Evolutionary conservation across 2,113 vertebrate genomes (phyloP).

Genomic region (Sphaerodactylus townsendi): DNA sequence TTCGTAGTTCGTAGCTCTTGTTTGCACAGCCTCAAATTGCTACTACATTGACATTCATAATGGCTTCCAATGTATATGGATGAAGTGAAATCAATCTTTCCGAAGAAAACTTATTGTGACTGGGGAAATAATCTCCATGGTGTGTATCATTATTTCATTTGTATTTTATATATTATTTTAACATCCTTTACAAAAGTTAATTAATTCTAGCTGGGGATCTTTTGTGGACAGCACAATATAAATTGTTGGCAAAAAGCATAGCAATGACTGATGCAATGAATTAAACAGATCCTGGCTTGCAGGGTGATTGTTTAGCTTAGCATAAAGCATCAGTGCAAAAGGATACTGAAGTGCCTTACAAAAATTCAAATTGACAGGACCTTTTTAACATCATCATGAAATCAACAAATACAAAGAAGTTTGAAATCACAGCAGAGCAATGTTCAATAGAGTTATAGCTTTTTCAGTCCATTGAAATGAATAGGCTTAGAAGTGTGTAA

Average conservation of each 20-base stretch:
- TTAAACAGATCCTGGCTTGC: background rate
- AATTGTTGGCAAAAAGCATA: background rate
- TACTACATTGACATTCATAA: background rate
- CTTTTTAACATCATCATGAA: background rate
- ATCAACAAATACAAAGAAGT: background rate
- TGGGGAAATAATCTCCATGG: background rate
- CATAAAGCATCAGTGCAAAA: background rate
- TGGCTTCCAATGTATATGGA: constrained; percentile 3
- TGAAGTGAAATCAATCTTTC: constrained; percentile 9
- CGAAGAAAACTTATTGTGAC: constrained; percentile 18
- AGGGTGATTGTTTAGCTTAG: background rate
- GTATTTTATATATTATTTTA: constrained; percentile 14
- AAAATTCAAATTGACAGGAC: background rate
- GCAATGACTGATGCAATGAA: background rate
- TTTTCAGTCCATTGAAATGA: no score
- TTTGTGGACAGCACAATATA: constrained; percentile 9
- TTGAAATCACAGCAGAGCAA: background rate
- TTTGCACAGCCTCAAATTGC: background rate
- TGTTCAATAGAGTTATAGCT: no score
- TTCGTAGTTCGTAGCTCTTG: constrained; percentile 6
- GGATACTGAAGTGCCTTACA: background rate
- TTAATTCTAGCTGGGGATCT: constrained; percentile 21
- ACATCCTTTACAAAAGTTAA: constrained; percentile 11
- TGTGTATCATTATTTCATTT: background rate
- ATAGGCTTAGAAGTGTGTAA: no score